Conservation (phyloP, 2,888 invertebrate genomes). For the Cheilosia variabilis region DNA sequence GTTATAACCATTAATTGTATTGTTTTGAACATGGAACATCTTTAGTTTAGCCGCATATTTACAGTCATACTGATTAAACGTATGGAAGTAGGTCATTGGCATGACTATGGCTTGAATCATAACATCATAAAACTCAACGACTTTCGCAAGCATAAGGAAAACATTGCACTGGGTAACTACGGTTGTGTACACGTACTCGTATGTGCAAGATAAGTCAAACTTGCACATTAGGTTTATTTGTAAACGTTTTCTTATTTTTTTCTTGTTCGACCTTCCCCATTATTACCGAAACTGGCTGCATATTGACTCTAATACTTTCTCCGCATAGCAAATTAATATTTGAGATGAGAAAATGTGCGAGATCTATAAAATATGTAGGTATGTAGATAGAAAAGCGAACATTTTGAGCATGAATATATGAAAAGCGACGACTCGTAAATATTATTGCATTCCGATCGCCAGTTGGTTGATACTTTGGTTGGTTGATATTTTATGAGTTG, state of each 20-base stretch:
- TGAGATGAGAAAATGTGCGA: neutral
- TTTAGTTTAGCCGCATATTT: neutral
- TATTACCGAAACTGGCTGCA: neutral
- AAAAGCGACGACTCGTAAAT: no score
- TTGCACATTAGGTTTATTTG: neutral
- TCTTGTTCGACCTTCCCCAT: slow-evolving; percentile 1
- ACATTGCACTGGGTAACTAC: neutral
- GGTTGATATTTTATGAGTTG: no score
- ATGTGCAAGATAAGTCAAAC: neutral
- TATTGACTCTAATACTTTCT: slow-evolving; percentile 35
- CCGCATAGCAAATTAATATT: slow-evolving; percentile 20
- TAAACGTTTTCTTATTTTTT: neutral
- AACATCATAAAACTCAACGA: neutral
- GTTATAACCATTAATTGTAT: slow-evolving; percentile 5
- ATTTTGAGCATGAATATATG: neutral
- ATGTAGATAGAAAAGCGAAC: neutral
- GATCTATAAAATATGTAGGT: neutral
- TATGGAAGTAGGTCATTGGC: slow-evolving; percentile 12
- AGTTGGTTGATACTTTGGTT: no score
- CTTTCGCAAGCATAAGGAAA: no score
- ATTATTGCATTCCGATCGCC: no score
- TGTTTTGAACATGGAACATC: neutral
- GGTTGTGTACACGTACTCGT: neutral
- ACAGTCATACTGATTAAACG: neutral
- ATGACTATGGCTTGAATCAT: neutral